Percentiles rank a stretch among this genome's conserved stretches.
These are phyloP conservation scores for Subanguina moxae DNA, from an alignment of 1,140 invertebrate species.

Conservation along the genomic window DNA sequence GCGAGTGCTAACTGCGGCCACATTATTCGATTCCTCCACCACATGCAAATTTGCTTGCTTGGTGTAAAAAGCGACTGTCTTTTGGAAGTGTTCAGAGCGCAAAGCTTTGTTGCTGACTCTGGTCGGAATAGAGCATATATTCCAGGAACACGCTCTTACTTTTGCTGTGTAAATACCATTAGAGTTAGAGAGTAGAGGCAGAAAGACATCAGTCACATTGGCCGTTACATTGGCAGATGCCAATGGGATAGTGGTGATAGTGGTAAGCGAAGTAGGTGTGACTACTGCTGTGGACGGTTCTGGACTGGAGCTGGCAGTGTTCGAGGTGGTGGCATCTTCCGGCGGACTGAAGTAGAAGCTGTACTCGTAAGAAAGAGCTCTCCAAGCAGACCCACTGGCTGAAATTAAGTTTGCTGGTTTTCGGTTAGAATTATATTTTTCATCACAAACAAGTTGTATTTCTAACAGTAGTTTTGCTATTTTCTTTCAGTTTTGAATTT, in stretches of 20 bases:
- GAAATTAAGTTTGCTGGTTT: background rate
- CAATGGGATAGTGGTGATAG: background rate
- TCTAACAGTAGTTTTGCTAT: no score
- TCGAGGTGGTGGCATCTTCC: background rate
- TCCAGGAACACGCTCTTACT: conserved; percentile 31
- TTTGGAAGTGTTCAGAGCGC: background rate
- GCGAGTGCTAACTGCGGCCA: background rate
- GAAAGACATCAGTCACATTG: conserved; percentile 25
- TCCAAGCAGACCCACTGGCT: conserved; percentile 37
- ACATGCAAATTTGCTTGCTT: background rate
- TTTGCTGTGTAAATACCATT: conserved; percentile 33
- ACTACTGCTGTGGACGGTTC: conserved; percentile 2
- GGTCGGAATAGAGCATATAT: conserved; percentile 31
- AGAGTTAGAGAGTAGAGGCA: conserved; percentile 5
- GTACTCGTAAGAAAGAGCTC: conserved; percentile 40
- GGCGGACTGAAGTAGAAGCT: background rate
- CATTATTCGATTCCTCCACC: background rate
- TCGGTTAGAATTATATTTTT: no score
- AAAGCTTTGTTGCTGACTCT: conserved; percentile 39
- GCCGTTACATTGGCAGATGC: conserved; percentile 2
- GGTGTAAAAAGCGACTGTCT: conserved; percentile 11
- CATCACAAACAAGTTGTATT: no score
- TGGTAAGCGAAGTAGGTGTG: background rate
- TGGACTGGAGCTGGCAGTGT: background rate
- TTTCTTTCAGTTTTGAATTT: no score